Evolutionary conservation across 2,797 vertebrate genomes (phyloP).

Genomic region (Eidolon dupreanum): DNA sequence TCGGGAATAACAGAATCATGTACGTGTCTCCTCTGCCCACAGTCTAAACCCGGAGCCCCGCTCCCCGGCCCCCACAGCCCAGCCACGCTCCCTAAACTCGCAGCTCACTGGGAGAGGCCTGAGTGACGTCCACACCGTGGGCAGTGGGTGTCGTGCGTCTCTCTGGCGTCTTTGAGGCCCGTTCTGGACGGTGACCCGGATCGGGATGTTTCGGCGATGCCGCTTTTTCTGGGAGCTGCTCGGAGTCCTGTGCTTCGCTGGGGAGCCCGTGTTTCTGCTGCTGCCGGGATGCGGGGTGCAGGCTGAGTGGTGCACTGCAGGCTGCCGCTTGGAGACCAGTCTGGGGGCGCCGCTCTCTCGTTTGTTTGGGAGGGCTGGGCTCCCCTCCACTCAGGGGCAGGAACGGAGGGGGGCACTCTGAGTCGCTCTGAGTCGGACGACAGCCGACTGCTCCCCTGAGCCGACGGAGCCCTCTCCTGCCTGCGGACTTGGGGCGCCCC

Average conservation of each 20-base stretch:
- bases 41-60: neutral
- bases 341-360: neutral
- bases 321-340: neutral
- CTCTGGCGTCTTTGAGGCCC: accelerated
- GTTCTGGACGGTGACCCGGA: accelerated
- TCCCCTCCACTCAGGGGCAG: accelerated
- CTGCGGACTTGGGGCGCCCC: accelerated
- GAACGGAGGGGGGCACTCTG: accelerated
- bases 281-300: neutral
- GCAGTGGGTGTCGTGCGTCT: neutral
- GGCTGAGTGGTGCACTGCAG: too few species aligned
- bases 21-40: neutral
- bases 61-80: neutral
- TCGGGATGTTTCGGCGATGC: accelerated
- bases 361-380: accelerated
- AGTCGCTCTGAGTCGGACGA: accelerated
- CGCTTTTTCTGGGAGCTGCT: neutral
- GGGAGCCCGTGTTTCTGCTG: accelerated
- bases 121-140: accelerated
- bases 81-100: neutral
- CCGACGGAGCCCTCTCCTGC: accelerated
- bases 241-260: accelerated
- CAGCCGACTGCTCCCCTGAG: accelerated
- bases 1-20: neutral
- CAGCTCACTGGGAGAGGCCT: neutral